A percentile compares a stretch with the other conserved stretches of the same genome.
phyloP scores from a whole-genome alignment of 2,888 invertebrate species.

The Pegoplata infirma region DNA sequence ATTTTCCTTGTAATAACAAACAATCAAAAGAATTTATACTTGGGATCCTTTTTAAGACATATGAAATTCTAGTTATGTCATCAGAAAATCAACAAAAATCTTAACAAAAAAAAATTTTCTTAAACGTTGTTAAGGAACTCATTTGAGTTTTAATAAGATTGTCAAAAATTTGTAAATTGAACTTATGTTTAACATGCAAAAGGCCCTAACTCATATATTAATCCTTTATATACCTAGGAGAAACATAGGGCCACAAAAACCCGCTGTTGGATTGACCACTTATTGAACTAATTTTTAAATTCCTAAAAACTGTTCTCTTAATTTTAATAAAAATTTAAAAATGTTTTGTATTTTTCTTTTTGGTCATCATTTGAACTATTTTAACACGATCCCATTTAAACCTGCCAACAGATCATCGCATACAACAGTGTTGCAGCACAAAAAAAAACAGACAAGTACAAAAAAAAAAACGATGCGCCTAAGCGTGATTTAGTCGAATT shows the following conservation, averaged over 20 bases:
- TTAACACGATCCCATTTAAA: conserved; percentile 52
- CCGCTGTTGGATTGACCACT: too few relatives aligned
- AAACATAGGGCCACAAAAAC: too few relatives aligned
- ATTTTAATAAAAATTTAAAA: too few relatives aligned
- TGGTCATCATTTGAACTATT: conserved; percentile 33
- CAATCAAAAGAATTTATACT: conserved; percentile 24
- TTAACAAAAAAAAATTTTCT: conserved; percentile 2
- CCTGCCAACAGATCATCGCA: conserved; percentile 44
- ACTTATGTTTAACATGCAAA: too few relatives aligned
- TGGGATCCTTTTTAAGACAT: conserved; percentile 11
- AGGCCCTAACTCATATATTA: too few relatives aligned
- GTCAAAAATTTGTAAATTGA: conserved; percentile 22
- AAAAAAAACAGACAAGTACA: neutral
- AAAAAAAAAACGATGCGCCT: conserved; percentile 62
- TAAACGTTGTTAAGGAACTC: conserved; percentile 11
- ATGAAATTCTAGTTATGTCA: conserved; percentile 34
- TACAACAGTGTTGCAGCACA: neutral
- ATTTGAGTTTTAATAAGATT: conserved; percentile 41
- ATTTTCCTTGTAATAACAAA: conserved; percentile 45
- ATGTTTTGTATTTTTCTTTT: too few relatives aligned
- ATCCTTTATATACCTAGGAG: too few relatives aligned
- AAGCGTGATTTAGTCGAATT: conserved; percentile 79
- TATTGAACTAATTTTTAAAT: too few relatives aligned
- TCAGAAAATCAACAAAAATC: conserved; percentile 17
- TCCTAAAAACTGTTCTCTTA: too few relatives aligned